Evolutionary conservation across 1,140 invertebrate species (phyloP).

Genomic region (Philotrypesis tridentata): DNA sequence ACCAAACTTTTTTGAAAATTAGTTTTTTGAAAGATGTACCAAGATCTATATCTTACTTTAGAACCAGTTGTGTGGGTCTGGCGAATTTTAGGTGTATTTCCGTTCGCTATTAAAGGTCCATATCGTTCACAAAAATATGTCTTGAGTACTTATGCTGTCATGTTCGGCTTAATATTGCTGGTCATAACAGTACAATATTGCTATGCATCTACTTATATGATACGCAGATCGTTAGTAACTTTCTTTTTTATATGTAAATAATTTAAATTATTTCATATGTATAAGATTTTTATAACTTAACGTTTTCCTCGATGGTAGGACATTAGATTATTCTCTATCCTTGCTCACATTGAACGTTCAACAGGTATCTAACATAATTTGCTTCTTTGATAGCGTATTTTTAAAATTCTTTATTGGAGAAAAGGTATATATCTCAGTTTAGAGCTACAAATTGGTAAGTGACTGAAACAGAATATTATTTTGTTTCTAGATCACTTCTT

Average conservation of each 20-base stretch:
- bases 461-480: neutral
- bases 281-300: neutral
- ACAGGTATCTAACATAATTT: neutral
- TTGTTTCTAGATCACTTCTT: neutral
- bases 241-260: neutral
- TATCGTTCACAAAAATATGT: neutral
- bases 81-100: neutral
- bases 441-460: neutral
- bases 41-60: neutral
- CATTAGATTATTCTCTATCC: neutral
- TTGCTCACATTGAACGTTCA: neutral
- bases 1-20: no score
- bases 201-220: neutral
- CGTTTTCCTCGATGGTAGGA: neutral
- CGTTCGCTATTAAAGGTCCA: neutral
- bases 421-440: neutral
- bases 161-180: neutral
- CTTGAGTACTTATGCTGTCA: neutral
- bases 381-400: neutral
- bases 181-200: neutral
- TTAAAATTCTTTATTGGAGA: neutral
- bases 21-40: neutral
- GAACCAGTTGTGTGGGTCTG: neutral
- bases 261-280: neutral
- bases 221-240: neutral